Conservation (phyloP, 2,797 vertebrate species). For the Erpetoichthys calabaricus region DNA sequence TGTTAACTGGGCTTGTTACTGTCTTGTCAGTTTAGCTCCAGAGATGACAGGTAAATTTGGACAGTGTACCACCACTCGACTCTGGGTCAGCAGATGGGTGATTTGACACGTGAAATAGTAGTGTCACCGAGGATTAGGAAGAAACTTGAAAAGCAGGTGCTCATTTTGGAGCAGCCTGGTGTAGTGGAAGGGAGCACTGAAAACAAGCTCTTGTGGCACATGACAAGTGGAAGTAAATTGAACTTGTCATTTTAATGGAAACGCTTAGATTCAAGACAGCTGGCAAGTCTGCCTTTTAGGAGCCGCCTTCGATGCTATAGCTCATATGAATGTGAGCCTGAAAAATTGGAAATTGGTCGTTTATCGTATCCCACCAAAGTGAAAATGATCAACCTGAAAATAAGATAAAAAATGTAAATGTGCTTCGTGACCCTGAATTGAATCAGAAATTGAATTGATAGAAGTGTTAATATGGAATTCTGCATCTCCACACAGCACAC, state of each 20-base stretch:
- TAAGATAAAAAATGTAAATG: too few species aligned
- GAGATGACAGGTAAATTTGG: constrained; percentile 46
- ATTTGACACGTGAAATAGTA: constrained; percentile 24
- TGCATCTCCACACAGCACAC: too few species aligned
- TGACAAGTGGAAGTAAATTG: not conserved
- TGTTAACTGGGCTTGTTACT: constrained; percentile 29
- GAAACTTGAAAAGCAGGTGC: constrained; percentile 7
- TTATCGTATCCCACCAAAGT: too few species aligned
- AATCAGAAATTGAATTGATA: too few species aligned
- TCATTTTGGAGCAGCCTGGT: not conserved
- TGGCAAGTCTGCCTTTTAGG: too few species aligned
- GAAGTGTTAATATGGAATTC: too few species aligned
- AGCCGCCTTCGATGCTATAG: too few species aligned
- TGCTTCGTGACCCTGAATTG: too few species aligned
- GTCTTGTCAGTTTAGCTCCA: constrained; percentile 33
- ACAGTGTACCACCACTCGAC: constrained; percentile 29
- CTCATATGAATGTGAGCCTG: too few species aligned
- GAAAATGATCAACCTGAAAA: too few species aligned
- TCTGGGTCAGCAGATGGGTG: constrained; percentile 34
- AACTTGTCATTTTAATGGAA: not conserved
- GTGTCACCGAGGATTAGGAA: constrained; percentile 23
- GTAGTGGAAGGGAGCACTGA: not conserved
- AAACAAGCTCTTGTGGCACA: not conserved
- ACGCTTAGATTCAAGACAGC: too few species aligned
- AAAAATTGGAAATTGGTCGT: too few species aligned